phyloP scores from a whole-genome alignment of 2,797 vertebrate genomes.

The Anisognathus igniventris region DNA sequence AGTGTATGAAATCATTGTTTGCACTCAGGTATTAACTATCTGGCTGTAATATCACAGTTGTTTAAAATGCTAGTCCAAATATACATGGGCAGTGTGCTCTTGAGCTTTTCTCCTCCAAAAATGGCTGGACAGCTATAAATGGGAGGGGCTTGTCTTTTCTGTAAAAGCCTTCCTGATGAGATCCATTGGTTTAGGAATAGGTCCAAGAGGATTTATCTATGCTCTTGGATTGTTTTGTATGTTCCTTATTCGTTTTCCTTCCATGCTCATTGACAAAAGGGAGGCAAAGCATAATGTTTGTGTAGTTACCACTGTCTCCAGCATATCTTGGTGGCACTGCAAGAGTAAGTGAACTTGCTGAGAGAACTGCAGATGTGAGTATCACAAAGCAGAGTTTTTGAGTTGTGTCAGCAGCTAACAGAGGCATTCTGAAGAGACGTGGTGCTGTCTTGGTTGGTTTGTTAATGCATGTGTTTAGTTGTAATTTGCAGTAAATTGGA shows the following conservation, averaged over 20 bases:
- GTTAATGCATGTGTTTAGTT: not conserved
- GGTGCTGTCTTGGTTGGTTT: not conserved
- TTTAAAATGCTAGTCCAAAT: not conserved
- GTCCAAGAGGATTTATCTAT: not conserved
- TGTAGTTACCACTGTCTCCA: not conserved
- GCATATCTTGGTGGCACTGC: not conserved
- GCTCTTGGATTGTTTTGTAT: not conserved
- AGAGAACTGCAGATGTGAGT: not conserved
- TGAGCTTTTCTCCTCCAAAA: not conserved
- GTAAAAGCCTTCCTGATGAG: not conserved
- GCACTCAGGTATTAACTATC: not conserved
- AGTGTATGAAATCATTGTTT: not conserved
- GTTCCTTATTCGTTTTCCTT: not conserved
- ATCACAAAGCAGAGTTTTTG: not conserved
- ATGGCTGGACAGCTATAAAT: not conserved
- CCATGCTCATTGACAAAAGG: not conserved
- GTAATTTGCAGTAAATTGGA: not conserved
- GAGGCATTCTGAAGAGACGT: not conserved
- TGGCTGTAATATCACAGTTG: not conserved
- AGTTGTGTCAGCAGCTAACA: not conserved
- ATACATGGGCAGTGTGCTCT: not conserved
- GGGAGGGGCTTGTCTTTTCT: not conserved
- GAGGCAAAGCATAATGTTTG: not conserved
- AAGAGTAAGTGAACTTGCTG: not conserved
- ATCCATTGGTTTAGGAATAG: not conserved